These are phyloP conservation scores for Ctena decussata DNA, from an alignment of 2,888 invertebrate genomes.

Conservation along the genomic window DNA sequence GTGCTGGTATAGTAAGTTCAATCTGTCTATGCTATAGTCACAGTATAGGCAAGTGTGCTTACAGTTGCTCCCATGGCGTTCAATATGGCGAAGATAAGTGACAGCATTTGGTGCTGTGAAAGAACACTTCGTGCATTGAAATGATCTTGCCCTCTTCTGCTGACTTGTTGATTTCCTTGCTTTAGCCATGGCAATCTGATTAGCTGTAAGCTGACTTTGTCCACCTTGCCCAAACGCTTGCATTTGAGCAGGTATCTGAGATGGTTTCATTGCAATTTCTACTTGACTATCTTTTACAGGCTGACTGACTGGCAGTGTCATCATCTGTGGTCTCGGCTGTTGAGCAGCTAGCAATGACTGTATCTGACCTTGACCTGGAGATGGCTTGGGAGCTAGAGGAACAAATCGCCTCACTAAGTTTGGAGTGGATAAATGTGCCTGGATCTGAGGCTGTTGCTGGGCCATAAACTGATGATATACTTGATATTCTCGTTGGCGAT, in stretches of 20 bases:
- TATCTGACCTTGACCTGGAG: slow-evolving; percentile 1
- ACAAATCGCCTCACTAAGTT: slow-evolving; percentile 26
- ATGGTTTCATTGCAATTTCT: neutral
- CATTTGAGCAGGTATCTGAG: neutral
- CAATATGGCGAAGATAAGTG: slow-evolving; percentile 79
- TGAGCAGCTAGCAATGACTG: neutral
- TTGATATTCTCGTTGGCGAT: slow-evolving; percentile 59
- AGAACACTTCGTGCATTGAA: slow-evolving; percentile 82
- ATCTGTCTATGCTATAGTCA: slow-evolving; percentile 84
- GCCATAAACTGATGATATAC: slow-evolving; percentile 63
- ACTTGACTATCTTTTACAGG: neutral
- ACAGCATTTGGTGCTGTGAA: slow-evolving; percentile 78
- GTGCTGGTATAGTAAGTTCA: slow-evolving; percentile 82
- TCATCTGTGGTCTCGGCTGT: neutral
- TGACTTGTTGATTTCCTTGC: slow-evolving; percentile 76
- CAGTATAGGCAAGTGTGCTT: slow-evolving; percentile 82
- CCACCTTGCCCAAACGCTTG: neutral
- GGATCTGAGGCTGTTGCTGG: slow-evolving; percentile 51
- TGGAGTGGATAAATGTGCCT: slow-evolving; percentile 32
- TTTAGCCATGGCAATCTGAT: slow-evolving; percentile 51
- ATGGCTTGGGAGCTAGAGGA: slow-evolving; percentile 60
- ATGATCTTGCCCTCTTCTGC: slow-evolving; percentile 73
- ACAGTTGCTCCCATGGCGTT: slow-evolving; percentile 80
- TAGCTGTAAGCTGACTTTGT: slow-evolving; percentile 4
- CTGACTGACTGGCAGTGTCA: neutral